phyloP scores from a whole-genome alignment of 2,888 invertebrate genomes.

The Drosophila algonquin region DNA sequence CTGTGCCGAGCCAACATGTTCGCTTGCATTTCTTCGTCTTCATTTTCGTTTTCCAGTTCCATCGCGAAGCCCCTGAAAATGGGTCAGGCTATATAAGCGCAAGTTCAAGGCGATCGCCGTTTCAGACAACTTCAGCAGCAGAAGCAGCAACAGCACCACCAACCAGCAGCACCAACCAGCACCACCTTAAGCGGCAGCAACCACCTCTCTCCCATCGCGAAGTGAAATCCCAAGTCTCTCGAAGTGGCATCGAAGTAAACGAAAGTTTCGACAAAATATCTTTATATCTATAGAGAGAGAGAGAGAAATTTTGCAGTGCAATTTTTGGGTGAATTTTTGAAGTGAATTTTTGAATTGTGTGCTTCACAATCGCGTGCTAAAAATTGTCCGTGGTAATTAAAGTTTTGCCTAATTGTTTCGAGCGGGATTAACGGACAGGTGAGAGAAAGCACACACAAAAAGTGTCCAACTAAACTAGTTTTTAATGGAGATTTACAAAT shows the following conservation, averaged over 20 bases:
- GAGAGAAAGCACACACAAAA: slow-evolving; percentile 16
- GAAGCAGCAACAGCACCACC: slow-evolving; percentile 19
- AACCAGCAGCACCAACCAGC: background rate
- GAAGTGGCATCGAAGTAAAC: slow-evolving; percentile 41
- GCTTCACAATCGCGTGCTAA: slow-evolving; percentile 58
- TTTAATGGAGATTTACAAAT: background rate
- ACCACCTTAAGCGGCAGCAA: slow-evolving; percentile 6
- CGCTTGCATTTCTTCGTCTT: slow-evolving; percentile 49
- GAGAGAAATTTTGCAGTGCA: slow-evolving; percentile 51
- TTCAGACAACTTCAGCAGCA: slow-evolving; percentile 85
- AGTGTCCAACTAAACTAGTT: background rate
- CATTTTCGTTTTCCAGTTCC: slow-evolving; percentile 44
- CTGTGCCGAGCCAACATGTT: slow-evolving; percentile 65
- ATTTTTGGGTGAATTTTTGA: slow-evolving; percentile 62
- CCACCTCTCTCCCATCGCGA: slow-evolving; percentile 46
- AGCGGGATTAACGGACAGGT: slow-evolving; percentile 25
- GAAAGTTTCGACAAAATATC: slow-evolving; percentile 59
- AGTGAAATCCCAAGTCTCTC: slow-evolving; percentile 54
- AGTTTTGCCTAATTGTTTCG: slow-evolving; percentile 13
- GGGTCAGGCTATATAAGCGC: slow-evolving; percentile 92
- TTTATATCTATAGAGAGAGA: background rate
- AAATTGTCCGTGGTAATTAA: slow-evolving; percentile 38
- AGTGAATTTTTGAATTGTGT: slow-evolving; percentile 60
- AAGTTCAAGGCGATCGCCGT: slow-evolving; percentile 91
- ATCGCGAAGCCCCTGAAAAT: slow-evolving; percentile 84